Evolutionary conservation across 2,888 invertebrate genomes (phyloP), one percentile per base, ranked within the genome.

Genomic region (Amiota communis): DNA sequence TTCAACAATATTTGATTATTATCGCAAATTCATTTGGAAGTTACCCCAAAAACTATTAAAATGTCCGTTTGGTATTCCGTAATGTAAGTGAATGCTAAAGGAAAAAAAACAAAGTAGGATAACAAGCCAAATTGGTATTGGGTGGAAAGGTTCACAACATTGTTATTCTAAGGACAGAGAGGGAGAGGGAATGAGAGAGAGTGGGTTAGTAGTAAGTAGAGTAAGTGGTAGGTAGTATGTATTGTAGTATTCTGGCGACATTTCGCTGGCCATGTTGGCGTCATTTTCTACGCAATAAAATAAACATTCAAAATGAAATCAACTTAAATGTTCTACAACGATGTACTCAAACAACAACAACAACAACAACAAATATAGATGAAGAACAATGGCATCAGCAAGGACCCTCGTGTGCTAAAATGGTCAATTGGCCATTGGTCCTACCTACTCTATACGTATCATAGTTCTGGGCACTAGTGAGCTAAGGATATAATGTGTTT

Each of bases 1-100:
- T 77, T 79, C 82, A 81, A 81, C 80, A 79, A 83, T 82, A 86
- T 88, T 87, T 88, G 87, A 87, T 87, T 88, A 87, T 87, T 87
- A 87, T 87, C 87, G 83, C 85, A 86, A 82, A 85, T 83, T 87
- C 87, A 87, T 87, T 87, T 88, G 87, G 87, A 88, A 88, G 88
- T 87, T 88, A 51, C 17, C 72, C 67, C 71, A 82, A 86, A 84
- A 82, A 80, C 80, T 86, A 84, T 86, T 85, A 86, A 86, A 86
- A 78, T 79, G 74, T 78, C 72, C 73, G n/a, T 75, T 79, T n/a
- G 9, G 77, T 78, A 75, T 81, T 77, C 75, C 77, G 81, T 20
- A 11, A 20, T 17, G 13, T 15, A 15, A 23, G 23, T 23, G 63
- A 63, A 36, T 36, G 80, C 23, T 3, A 78, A 78, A 77, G 75